Evolutionary conservation across 2,797 vertebrate genomes (phyloP), one percentile per base, ranked within the genome.

Genomic region (Aeoliscus strigatus): DNA sequence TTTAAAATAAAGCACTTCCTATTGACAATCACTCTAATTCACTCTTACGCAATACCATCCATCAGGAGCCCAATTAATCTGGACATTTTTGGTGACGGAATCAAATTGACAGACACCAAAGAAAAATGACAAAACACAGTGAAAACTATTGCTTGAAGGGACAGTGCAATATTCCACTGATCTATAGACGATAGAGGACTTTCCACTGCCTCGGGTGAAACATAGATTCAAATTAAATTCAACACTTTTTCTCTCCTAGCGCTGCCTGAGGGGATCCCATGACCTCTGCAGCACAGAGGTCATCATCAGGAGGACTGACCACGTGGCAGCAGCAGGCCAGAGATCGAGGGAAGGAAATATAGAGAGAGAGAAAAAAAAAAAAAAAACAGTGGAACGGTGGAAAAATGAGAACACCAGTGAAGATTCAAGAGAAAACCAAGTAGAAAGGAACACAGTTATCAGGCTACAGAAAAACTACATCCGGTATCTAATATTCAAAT

Each of bases 171-270:
- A 67, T 58, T 73, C 71, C 44, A 67, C 51, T 64, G 46, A 70
- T 73, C 59, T 59, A 63, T 65, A 66, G 62, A 55, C 32, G 28
- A 54, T 30, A 70, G 39, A 69, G 40, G 51, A 67, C 64, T 51
- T n/a, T 61, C 36, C 55, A 46, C 24, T 13, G 61, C 72, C 64
- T 56, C 9, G 57, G 72, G 52, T 49, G 41, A 67, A 75, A 73
- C 62, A 59, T 31, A 38, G 54, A 57, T 60, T 54, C 59, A 74
- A 71, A 79, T 71, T 69, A 69, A 63, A 77, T 74, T 66, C 71
- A 30, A 34, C 40, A 33, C 35, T 63, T 50, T 63, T 65, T 65
- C 55, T 70, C 52, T 53, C 24, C 32, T 33, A 61, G 57, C 23
- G 13, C 50, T 14, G 69, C 72, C 71, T 48, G 7, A 31, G 62